A percentile compares a stretch with the other conserved stretches of the same genome.
Evolutionary conservation across 2,113 vertebrate species (phyloP).

Genomic region (Lamprotornis superbus): DNA sequence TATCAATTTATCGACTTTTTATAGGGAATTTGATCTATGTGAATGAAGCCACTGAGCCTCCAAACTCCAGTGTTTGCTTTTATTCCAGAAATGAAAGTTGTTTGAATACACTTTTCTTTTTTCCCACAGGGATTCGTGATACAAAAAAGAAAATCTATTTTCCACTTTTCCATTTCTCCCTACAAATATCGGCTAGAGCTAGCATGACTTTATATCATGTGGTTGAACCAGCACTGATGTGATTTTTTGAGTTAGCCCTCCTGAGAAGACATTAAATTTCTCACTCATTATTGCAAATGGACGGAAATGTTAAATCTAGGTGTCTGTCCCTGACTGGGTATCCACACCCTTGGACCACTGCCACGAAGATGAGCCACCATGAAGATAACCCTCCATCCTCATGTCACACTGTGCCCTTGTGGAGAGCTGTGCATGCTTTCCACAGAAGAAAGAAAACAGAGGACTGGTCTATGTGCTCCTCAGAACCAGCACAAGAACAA

Average conservation of each 20-base stretch:
- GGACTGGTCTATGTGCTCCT: neutral
- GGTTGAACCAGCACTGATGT: neutral
- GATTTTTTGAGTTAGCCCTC: neutral
- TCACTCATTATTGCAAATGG: neutral
- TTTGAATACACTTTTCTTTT: neutral
- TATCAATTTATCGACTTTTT: neutral
- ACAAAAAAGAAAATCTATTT: neutral
- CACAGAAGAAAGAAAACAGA: neutral
- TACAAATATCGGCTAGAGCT: neutral
- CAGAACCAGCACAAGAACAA: neutral
- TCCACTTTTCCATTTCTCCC: neutral
- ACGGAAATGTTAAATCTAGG: neutral
- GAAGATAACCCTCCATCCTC: neutral
- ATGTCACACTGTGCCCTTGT: neutral
- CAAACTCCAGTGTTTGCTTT: neutral
- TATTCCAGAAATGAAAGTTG: neutral
- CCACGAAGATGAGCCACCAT: neutral
- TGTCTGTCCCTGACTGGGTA: neutral
- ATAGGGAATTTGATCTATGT: neutral
- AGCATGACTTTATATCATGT: fast-evolving
- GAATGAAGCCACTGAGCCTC: neutral
- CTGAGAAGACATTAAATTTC: neutral
- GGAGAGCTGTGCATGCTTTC: neutral
- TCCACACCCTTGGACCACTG: neutral
- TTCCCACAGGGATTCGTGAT: neutral